These are phyloP conservation scores for Darevskia nairensis DNA, from an alignment of 2,797 vertebrate genomes.

Conservation along the genomic window DNA sequence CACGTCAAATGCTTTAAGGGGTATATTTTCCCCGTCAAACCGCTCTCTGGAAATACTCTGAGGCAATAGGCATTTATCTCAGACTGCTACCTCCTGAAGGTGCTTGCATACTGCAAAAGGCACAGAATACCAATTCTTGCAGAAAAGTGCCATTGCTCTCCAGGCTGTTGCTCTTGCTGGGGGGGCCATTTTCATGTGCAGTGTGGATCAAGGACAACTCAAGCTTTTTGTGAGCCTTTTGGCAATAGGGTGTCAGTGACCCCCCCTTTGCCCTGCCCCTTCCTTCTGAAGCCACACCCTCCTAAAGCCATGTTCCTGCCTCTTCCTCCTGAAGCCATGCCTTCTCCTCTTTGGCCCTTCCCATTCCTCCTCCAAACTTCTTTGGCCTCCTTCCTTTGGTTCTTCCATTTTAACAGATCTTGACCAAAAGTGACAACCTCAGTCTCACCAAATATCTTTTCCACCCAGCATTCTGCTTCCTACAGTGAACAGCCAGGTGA, in stretches of 20 bases:
- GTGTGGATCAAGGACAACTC: not conserved
- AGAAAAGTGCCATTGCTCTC: not conserved
- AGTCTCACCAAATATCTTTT: no score
- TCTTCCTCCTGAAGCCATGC: no score
- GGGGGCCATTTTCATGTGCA: not conserved
- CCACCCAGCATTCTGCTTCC: no score
- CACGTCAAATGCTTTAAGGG: conserved; percentile 12
- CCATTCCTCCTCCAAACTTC: no score
- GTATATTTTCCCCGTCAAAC: conserved; percentile 19
- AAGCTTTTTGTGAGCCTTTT: not conserved
- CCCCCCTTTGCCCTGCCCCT: not conserved
- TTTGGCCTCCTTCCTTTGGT: no score
- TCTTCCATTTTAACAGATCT: no score
- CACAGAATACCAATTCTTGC: not conserved
- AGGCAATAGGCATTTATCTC: conserved; percentile 1
- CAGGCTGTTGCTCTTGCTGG: no score
- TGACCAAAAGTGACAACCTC: no score
- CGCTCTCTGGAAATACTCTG: not conserved
- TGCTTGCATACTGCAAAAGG: not conserved
- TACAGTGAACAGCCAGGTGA: no score
- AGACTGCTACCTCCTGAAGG: not conserved
- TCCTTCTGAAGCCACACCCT: no score
- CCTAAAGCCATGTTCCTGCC: no score
- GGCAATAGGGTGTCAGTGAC: not conserved
- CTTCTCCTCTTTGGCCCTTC: no score